Evolutionary conservation across 1,140 invertebrate species (phyloP).

Genomic region (Eufriesea mexicana): DNA sequence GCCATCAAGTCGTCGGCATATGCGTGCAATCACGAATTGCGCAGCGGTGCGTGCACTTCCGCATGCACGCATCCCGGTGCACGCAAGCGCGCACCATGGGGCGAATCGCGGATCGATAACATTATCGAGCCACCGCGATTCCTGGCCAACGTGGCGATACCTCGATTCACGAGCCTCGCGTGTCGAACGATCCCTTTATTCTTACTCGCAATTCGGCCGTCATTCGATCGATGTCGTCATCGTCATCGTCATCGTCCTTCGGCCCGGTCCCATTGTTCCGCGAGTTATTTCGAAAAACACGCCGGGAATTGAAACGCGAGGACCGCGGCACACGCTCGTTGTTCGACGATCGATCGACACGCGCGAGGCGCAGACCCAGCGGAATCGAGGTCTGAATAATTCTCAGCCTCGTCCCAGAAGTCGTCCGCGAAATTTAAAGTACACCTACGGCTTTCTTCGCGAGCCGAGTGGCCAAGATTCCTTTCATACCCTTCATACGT

Average conservation of each 20-base stretch:
- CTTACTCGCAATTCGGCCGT: not conserved
- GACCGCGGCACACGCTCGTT: not conserved
- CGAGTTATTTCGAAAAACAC: too few relatives aligned
- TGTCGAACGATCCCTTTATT: not conserved
- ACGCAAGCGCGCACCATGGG: constrained; percentile 42
- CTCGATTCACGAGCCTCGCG: not conserved
- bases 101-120: constrained; percentile 61
- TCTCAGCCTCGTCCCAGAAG: too few relatives aligned
- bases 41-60: constrained; percentile 62
- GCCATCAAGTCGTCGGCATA: constrained; percentile 60
- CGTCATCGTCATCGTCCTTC: not conserved
- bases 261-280: not conserved
- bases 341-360: not conserved
- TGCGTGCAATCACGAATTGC: constrained; percentile 64
- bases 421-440: not conserved
- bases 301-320: not conserved
- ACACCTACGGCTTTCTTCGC: not conserved
- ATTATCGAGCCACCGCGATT: constrained; percentile 37
- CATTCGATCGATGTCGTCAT: not conserved
- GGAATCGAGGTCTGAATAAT: not conserved
- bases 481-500: constrained; percentile 3
- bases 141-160: not conserved
- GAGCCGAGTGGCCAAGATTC: not conserved
- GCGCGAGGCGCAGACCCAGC: not conserved
- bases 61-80: constrained; percentile 58